Conservation (phyloP, 2,113 vertebrate genomes). For the Vulpes vulpes region DNA sequence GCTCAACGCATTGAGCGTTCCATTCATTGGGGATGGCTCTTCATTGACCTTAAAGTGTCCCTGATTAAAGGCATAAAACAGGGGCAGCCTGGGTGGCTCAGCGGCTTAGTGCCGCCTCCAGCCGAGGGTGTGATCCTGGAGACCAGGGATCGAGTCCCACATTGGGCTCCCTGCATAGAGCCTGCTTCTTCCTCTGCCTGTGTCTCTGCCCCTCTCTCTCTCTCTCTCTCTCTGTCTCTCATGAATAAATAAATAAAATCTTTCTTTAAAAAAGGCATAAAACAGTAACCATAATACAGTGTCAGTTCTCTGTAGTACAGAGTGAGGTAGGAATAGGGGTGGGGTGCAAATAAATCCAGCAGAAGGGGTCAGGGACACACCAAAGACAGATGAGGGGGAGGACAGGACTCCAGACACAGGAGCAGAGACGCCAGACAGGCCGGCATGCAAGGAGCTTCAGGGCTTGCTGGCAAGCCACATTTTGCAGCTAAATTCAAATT, state of each 20-base stretch:
- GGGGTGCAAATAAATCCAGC: background rate
- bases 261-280: background rate
- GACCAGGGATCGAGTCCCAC: no score
- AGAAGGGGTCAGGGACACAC: background rate
- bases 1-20: background rate
- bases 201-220: no score
- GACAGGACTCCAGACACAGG: background rate
- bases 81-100: no score
- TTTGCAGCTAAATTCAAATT: background rate
- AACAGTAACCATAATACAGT: background rate
- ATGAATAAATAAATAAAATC: no score
- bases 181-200: no score
- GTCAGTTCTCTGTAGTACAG: background rate
- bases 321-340: background rate
- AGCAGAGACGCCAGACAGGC: background rate
- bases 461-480: fast-evolving
- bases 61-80: background rate
- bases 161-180: no score
- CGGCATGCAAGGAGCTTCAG: no score
- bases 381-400: background rate
- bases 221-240: no score
- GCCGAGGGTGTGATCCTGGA: no score
- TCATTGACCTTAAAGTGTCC: background rate
- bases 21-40: background rate
- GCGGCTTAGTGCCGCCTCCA: no score